Conservation (phyloP, 2,888 invertebrate species). For the Dinocampus coccinellae region DNA sequence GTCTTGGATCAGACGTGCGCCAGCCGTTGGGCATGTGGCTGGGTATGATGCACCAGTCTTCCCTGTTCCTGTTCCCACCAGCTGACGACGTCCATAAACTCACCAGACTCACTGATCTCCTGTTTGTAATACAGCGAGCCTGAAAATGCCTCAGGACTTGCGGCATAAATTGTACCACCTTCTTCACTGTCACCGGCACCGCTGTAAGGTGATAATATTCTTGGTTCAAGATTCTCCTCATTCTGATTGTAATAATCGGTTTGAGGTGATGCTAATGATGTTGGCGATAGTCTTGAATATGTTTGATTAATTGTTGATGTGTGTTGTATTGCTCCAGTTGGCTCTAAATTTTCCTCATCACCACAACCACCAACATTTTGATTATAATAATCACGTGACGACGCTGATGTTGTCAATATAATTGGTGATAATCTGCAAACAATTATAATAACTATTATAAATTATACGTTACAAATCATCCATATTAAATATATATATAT, state of each 20-base stretch:
- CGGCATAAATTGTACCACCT: constrained; percentile 59
- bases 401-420: constrained; percentile 48
- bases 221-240: constrained; percentile 57
- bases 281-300: constrained; percentile 58
- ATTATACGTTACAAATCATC: background rate
- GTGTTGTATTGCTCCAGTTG: constrained; percentile 41
- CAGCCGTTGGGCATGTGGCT: constrained; percentile 63
- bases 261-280: constrained; percentile 56
- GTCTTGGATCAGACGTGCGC: constrained; percentile 62
- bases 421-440: constrained; percentile 62
- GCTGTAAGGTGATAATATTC: constrained; percentile 60
- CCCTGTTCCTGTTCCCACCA: constrained; percentile 69
- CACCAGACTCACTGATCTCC: constrained; percentile 60
- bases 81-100: constrained; percentile 68
- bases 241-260: constrained; percentile 59
- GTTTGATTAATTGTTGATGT: constrained; percentile 34
- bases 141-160: constrained; percentile 62
- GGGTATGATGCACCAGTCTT: constrained; percentile 59
- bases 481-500: too few species aligned
- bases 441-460: constrained; percentile 7
- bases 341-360: constrained; percentile 66
- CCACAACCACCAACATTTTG: constrained; percentile 63
- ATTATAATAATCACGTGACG: constrained; percentile 59
- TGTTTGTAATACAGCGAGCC: constrained; percentile 65
- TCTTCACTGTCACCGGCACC: constrained; percentile 62